Conservation (phyloP, 2,797 vertebrate species). For the Apodemus agrarius region DNA sequence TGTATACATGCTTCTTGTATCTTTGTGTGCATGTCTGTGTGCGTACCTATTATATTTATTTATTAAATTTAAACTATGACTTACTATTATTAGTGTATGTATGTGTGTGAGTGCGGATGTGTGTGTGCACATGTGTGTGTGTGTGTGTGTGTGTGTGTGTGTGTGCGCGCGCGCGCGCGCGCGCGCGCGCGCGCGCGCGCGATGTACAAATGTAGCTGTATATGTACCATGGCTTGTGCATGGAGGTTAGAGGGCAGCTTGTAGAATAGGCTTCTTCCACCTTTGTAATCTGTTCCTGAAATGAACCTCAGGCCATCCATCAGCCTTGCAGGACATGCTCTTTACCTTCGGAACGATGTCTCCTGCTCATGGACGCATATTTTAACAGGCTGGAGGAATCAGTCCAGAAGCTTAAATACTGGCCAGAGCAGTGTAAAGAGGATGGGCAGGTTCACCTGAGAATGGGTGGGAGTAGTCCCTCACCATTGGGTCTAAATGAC, state of each 20-base stretch:
- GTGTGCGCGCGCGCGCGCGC: background rate
- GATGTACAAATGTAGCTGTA: background rate
- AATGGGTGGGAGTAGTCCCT: background rate
- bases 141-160: background rate
- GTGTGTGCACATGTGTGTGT: background rate
- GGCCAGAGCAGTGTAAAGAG: background rate
- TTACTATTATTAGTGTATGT: no score
- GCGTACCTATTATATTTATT: background rate
- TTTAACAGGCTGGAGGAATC: background rate
- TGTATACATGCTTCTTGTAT: background rate
- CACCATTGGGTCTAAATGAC: background rate
- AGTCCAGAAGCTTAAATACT: background rate
- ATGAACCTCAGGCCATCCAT: background rate
- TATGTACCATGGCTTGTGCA: background rate
- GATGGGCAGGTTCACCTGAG: background rate
- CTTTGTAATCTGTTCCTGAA: background rate
- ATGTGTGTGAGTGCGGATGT: background rate
- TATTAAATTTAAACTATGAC: background rate
- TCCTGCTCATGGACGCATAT: background rate
- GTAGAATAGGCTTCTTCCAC: background rate
- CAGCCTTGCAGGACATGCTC: background rate
- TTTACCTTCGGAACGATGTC: background rate
- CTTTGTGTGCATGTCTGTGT: background rate
- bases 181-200: no score
- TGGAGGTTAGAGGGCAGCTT: background rate